These are phyloP conservation scores for Nymphalis io DNA, from an alignment of 1,140 invertebrate genomes.

Conservation along the genomic window DNA sequence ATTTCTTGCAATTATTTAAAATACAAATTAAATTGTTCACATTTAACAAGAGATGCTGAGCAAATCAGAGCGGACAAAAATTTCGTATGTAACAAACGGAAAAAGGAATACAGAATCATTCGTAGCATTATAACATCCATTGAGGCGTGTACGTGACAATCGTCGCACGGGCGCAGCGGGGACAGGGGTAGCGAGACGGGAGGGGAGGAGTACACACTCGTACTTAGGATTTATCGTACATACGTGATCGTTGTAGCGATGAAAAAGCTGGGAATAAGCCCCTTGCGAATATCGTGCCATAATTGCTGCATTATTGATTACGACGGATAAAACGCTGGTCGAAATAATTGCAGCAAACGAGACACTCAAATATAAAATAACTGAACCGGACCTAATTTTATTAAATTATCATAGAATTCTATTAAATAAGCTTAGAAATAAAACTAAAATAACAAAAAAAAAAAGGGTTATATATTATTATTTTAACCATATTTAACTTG, in stretches of 20 bases:
- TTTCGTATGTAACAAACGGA: conserved; percentile 43
- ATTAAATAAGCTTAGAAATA: no score
- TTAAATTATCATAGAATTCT: no score
- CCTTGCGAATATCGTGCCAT: conserved; percentile 14
- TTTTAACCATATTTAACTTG: no score
- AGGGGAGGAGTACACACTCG: conserved; percentile 21
- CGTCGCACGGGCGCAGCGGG: conserved; percentile 30
- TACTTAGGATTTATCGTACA: conserved; percentile 49
- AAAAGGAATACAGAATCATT: conserved; percentile 58
- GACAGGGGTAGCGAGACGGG: conserved; percentile 3
- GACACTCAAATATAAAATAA: no score
- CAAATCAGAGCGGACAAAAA: not conserved
- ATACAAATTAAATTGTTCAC: not conserved
- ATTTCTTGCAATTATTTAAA: not conserved
- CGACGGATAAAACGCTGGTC: conserved; percentile 8
- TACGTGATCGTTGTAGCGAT: conserved; percentile 46
- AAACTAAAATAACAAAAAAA: no score
- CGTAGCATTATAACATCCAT: conserved; percentile 58
- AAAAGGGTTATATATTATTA: no score
- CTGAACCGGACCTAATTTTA: no score
- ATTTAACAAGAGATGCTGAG: not conserved
- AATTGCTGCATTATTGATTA: conserved; percentile 47
- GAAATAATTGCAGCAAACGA: not conserved
- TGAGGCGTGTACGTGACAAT: conserved; percentile 50
- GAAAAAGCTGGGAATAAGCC: conserved; percentile 19